Evolutionary conservation across 2,888 invertebrate genomes (phyloP).

Genomic region (Chaetogeoica ovagalla): DNA sequence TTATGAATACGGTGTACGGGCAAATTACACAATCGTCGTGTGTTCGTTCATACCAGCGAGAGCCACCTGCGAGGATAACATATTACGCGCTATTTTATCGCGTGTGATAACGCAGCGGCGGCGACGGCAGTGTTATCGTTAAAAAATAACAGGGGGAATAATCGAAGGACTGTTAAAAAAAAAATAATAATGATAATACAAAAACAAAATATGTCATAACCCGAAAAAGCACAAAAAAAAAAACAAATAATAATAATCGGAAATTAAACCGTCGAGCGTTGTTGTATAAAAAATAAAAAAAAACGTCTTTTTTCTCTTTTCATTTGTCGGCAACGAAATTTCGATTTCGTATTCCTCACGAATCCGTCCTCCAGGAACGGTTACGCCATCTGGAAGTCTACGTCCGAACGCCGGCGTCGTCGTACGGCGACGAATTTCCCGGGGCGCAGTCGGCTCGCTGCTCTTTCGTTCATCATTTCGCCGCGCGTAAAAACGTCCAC

Average conservation of each 20-base stretch:
- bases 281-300: too few relatives aligned
- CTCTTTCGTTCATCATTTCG: slow-evolving; percentile 2
- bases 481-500: slow-evolving; percentile 9
- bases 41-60: not conserved
- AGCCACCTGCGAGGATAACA: slow-evolving; percentile 44
- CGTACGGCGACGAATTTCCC: not conserved
- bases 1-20: not conserved
- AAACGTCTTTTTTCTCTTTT: not conserved
- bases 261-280: too few relatives aligned
- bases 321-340: not conserved
- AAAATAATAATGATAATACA: too few relatives aligned
- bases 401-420: not conserved
- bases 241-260: too few relatives aligned
- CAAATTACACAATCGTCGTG: not conserved
- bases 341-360: not conserved
- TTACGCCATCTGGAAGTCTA: slow-evolving; percentile 37
- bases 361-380: not conserved
- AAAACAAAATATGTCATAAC: not conserved
- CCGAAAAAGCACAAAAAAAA: too few relatives aligned
- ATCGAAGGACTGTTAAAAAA: slow-evolving; percentile 34
- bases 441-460: not conserved
- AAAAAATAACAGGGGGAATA: slow-evolving; percentile 9
- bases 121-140: slow-evolving; percentile 30
- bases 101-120: not conserved
- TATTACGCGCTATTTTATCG: not conserved